Conservation (phyloP, 2,113 vertebrate species). For the Speoplatyrhinus poulsoni region DNA sequence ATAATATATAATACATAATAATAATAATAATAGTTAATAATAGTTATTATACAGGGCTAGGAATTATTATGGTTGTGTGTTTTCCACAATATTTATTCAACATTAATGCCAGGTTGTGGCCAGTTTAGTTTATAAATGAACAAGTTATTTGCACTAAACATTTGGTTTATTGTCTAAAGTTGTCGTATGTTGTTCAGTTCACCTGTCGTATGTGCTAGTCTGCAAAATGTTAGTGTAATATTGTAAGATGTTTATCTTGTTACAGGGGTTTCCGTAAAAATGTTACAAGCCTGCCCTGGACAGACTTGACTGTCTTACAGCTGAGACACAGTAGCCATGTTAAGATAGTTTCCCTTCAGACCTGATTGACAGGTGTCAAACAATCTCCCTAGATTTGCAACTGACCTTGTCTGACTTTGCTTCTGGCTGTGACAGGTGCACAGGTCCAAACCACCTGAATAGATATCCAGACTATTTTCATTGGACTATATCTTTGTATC, state of each 20-base stretch:
- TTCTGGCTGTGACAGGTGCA: constrained; percentile 70
- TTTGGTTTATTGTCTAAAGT: not conserved
- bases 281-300: constrained; percentile 44
- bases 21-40: too few species aligned
- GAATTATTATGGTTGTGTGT: too few species aligned
- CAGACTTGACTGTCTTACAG: constrained; percentile 52
- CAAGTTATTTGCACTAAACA: not conserved
- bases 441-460: constrained; percentile 40
- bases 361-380: constrained; percentile 78
- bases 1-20: too few species aligned
- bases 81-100: too few species aligned
- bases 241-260: constrained; percentile 70
- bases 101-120: too few species aligned
- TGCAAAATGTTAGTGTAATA: constrained; percentile 65
- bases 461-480: constrained; percentile 57
- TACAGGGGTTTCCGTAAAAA: constrained; percentile 68
- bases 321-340: constrained; percentile 59
- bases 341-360: constrained; percentile 38
- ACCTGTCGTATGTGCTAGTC: constrained; percentile 49
- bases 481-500: constrained; percentile 46
- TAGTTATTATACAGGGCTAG: too few species aligned
- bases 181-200: constrained; percentile 30
- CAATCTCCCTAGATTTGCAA: constrained; percentile 71
- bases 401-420: constrained; percentile 58
- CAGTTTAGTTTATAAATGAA: not conserved